Base-by-base conservation (phyloP, 2,113 vertebrate species). In the Erythrolamprus reginae region DNA sequence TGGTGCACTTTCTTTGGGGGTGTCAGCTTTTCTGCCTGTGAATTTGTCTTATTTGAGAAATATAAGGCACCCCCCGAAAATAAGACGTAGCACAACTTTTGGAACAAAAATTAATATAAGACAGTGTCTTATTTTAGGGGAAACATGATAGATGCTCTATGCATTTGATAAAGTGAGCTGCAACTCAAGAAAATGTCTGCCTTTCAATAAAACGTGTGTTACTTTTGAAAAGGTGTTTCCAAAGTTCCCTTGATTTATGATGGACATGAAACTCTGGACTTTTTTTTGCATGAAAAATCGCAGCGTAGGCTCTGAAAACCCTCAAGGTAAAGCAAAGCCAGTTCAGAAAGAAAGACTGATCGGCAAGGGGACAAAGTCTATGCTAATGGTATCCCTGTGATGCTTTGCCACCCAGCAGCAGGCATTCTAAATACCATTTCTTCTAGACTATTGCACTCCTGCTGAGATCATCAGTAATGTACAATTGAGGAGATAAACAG, bases 401-500 rank as follows among this genome's bases (percentile, higher is more conserved):
- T 42, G 33, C 33, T 42, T 77, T 42, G 70, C 70, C 70, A 42
- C 70, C 33, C 70, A 42, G 70, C 70, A 77, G 33, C 17, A 77
- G 7, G 0, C 82, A 90, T 55, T 10, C 50, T 50, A 87, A 77
- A 88, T 26, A 88, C 83, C 48, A 24, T 51, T 52, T 86, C 33
- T 84, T 87, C 4, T 23, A 17, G 13, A 0, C 85, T 82, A 82
- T 51, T 0, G 0, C 17, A n/a, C 1, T 47, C 38, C 87, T 88
- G 88, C 61, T 0, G 0, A 87, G 92, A 90, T 82, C 90, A 84
- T 90, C 2, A 0, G 47, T 21, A 50, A 90, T 88, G 38, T 88
- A 88, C 89, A 90, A 84, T 50, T 53, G 48, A 58, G 47, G 53
- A 87, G 77, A 88, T 89, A 89, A 89, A 82, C 82, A 92, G 86